Conservation (phyloP, 2,888 invertebrate genomes). For the Pollenia griseotomentosa region DNA sequence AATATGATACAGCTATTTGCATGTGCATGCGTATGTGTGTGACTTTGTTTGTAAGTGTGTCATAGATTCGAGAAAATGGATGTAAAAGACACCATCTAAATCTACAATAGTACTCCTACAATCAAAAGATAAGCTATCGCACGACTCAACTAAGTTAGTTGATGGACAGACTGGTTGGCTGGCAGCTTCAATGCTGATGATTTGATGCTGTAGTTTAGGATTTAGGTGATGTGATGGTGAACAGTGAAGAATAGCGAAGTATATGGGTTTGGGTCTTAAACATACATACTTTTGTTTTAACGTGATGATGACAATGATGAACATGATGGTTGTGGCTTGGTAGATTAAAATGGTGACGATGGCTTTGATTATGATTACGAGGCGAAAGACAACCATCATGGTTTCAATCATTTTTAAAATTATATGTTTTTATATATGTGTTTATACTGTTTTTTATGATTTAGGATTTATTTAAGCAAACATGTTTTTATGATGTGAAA, state of each 20-base stretch:
- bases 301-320: constrained; percentile 7
- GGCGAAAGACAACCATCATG: constrained; percentile 62
- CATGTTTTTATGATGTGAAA: no score
- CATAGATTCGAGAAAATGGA: not conserved
- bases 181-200: constrained; percentile 32
- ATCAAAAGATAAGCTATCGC: constrained; percentile 34
- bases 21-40: not conserved
- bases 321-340: not conserved
- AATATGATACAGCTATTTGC: constrained; percentile 33
- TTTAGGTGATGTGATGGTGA: not conserved
- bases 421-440: not conserved
- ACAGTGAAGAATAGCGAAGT: not conserved
- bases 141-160: constrained; percentile 34
- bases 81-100: constrained; percentile 21
- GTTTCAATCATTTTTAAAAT: constrained; percentile 28
- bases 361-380: constrained; percentile 53
- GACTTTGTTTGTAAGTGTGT: not conserved
- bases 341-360: constrained; percentile 19
- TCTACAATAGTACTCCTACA: constrained; percentile 7
- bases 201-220: constrained; percentile 23
- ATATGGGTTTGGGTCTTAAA: not conserved
- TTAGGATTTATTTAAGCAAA: no score
- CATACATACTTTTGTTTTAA: constrained; percentile 11
- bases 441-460: no score
- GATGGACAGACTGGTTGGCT: constrained; percentile 56